A percentile compares a stretch with the other conserved stretches of the same genome.
phyloP scores from a whole-genome alignment of 35 echinoderm and acorn worm genomes.

The Chiridota heheva region DNA sequence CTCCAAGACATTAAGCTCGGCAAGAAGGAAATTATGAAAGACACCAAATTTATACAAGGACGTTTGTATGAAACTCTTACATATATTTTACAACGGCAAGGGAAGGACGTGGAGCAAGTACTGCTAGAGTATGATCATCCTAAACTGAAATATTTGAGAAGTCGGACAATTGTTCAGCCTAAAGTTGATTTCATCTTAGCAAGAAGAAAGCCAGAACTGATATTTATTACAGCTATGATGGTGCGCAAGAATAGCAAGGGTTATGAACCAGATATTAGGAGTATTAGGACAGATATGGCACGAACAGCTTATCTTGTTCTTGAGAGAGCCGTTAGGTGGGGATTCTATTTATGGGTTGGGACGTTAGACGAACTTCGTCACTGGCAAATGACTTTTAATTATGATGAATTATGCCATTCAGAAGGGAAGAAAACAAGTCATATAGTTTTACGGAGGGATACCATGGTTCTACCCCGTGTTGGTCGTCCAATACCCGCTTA shows the following conservation, averaged over 20 bases:
- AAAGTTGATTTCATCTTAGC: constrained; percentile 83
- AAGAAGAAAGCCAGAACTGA: constrained; percentile 61
- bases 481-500: constrained; percentile 83
- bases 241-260: constrained; percentile 64
- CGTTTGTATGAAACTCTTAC: constrained; percentile 87
- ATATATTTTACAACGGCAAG: constrained; percentile 79
- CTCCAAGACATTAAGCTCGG: constrained; percentile 89
- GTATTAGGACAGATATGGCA: constrained; percentile 78
- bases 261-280: constrained; percentile 77
- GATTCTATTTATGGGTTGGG: constrained; percentile 87
- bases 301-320: constrained; percentile 79
- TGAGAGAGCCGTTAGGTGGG: constrained; percentile 75
- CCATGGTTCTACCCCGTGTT: constrained; percentile 68
- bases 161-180: constrained; percentile 78
- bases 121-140: constrained; percentile 80
- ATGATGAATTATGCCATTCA: constrained; percentile 53
- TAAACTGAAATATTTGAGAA: constrained; percentile 72
- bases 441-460: constrained; percentile 72
- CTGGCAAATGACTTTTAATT: constrained; percentile 71
- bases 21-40: constrained; percentile 89
- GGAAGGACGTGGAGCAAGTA: constrained; percentile 86
- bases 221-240: constrained; percentile 64
- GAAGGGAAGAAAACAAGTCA: constrained; percentile 74
- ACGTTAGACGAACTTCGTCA: constrained; percentile 74
- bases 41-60: constrained; percentile 82